Conservation (phyloP, 2,113 vertebrate species). For the Nansenia antarctica region DNA sequence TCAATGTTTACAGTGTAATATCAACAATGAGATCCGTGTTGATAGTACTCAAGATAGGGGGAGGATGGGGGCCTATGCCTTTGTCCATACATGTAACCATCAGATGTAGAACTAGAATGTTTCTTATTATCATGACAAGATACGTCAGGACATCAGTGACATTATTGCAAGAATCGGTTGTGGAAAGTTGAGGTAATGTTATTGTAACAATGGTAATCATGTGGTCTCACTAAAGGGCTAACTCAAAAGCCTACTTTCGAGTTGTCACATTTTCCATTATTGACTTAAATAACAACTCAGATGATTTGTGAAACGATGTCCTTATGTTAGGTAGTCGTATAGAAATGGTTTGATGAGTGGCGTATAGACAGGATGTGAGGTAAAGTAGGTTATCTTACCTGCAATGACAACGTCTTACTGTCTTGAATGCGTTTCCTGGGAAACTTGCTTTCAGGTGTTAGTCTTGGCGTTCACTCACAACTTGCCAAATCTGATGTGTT, state of each 20-base stretch:
- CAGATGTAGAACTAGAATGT: neutral
- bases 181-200: conserved; percentile 51
- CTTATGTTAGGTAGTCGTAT: neutral
- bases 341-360: neutral
- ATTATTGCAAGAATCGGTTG: conserved; percentile 21
- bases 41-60: neutral
- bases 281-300: conserved; percentile 17
- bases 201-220: conserved; percentile 31
- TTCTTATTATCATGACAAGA: neutral
- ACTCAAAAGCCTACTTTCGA: conserved; percentile 6
- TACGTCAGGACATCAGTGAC: conserved; percentile 1
- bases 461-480: conserved; percentile 20
- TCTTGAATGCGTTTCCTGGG: neutral
- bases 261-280: conserved; percentile 46
- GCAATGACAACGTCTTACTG: neutral
- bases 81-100: neutral
- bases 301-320: neutral
- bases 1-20: neutral
- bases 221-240: conserved; percentile 4
- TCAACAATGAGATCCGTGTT: neutral
- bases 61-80: too few relatives aligned
- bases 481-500: neutral
- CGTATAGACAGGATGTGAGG: neutral
- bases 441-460: conserved; percentile 38
- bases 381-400: neutral